phyloP scores from a whole-genome alignment of 1,140 invertebrate genomes.

The Magallana ariakensis region DNA sequence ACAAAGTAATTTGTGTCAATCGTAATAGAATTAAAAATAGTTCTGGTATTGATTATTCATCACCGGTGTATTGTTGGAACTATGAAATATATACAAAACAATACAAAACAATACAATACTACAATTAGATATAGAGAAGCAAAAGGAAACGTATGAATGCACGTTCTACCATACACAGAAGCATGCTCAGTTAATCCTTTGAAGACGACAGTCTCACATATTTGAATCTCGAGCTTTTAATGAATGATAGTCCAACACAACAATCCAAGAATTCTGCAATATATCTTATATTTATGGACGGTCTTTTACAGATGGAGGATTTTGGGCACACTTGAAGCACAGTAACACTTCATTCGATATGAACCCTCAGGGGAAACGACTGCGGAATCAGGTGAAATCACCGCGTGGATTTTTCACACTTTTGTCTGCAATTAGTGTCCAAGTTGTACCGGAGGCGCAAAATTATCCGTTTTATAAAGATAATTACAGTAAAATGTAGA shows the following conservation, averaged over 20 bases:
- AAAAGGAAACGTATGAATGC: no score
- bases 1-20: neutral
- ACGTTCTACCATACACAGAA: no score
- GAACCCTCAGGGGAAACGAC: neutral
- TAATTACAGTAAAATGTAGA: neutral
- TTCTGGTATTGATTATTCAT: no score
- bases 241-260: no score
- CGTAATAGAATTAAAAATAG: neutral
- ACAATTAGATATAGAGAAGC: no score
- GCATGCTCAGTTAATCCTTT: no score
- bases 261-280: no score
- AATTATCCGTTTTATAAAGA: conserved; percentile 18
- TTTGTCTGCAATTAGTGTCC: conserved; percentile 21
- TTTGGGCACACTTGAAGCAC: neutral
- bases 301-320: neutral
- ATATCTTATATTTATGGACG: neutral
- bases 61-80: no score
- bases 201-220: no score
- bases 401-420: conserved; percentile 15
- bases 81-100: no score
- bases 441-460: neutral
- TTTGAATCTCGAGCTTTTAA: no score
- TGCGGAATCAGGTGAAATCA: neutral
- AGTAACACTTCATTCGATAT: conserved; percentile 10
- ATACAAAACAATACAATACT: no score